phyloP scores from a whole-genome alignment of 2,113 vertebrate genomes.

The Pteropus alecto region DNA sequence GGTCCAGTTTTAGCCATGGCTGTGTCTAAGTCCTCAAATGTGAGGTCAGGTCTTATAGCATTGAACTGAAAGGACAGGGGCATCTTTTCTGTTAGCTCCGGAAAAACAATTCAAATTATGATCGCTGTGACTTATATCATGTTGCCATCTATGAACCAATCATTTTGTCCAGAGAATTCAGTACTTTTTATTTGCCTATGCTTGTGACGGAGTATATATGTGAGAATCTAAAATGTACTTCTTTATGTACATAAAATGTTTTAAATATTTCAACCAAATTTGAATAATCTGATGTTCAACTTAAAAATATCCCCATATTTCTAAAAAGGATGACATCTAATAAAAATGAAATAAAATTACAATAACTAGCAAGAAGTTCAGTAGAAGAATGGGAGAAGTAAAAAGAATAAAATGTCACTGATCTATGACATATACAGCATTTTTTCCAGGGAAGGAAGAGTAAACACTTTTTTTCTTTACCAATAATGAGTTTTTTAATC shows the following conservation, averaged over 20 bases:
- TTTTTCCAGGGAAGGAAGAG: not conserved
- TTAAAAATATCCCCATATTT: not conserved
- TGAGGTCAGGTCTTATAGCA: not conserved
- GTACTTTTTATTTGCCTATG: not conserved
- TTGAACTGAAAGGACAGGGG: not conserved
- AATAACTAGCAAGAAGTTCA: not conserved
- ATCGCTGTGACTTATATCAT: not conserved
- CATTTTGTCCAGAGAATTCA: not conserved
- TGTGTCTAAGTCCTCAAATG: not conserved
- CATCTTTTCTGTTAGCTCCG: not conserved
- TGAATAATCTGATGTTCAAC: not conserved
- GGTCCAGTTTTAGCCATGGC: not conserved
- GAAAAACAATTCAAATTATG: not conserved
- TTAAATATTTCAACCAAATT: not conserved
- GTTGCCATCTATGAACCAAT: not conserved
- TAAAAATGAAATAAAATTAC: not conserved
- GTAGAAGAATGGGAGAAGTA: not conserved
- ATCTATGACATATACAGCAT: not conserved
- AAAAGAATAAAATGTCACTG: not conserved
- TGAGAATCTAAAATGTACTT: not conserved
- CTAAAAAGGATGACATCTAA: not conserved
- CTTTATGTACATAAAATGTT: not conserved
- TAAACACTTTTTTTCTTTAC: not conserved
- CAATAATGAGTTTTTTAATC: not conserved
- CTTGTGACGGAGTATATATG: not conserved